Evolutionary conservation across 2,888 invertebrate genomes (phyloP).

Genomic region (Abscondita cerata): DNA sequence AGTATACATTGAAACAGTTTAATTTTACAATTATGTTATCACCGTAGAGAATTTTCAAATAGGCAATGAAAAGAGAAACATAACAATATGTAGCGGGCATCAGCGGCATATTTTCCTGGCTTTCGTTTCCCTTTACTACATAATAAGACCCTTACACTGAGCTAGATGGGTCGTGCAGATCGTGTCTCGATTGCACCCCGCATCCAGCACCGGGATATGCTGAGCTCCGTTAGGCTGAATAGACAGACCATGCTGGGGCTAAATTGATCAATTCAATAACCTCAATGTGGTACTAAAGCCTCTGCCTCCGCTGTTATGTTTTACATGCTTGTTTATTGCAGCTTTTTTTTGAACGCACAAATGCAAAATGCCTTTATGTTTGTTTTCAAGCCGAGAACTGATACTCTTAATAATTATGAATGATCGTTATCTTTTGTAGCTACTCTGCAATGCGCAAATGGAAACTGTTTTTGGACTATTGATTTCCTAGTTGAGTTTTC

Average conservation of each 20-base stretch:
- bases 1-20: constrained; percentile 27
- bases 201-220: constrained; percentile 40
- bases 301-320: constrained; percentile 56
- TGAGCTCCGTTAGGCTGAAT: constrained; percentile 51
- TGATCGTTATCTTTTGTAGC: constrained; percentile 9
- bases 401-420: constrained; percentile 12
- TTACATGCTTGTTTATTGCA: constrained; percentile 54
- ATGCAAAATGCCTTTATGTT: constrained; percentile 37
- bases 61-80: constrained; percentile 47
- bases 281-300: constrained; percentile 58
- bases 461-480: constrained; percentile 10
- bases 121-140: constrained; percentile 58
- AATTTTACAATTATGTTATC: constrained; percentile 36
- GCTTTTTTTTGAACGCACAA: constrained; percentile 32
- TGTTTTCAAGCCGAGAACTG: constrained; percentile 6
- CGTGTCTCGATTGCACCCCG: constrained; percentile 54
- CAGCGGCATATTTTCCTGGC: constrained; percentile 57
- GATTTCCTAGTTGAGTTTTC: constrained; percentile 12
- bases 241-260: constrained; percentile 57
- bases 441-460: constrained; percentile 12
- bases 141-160: constrained; percentile 57
- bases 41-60: constrained; percentile 34
- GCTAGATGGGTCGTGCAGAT: constrained; percentile 56
- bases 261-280: constrained; percentile 62
- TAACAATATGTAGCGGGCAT: constrained; percentile 58